A percentile compares a stretch with the other conserved stretches of the same genome.
phyloP scores from a whole-genome alignment of 2,888 invertebrate species.

The Macaria liturata region DNA sequence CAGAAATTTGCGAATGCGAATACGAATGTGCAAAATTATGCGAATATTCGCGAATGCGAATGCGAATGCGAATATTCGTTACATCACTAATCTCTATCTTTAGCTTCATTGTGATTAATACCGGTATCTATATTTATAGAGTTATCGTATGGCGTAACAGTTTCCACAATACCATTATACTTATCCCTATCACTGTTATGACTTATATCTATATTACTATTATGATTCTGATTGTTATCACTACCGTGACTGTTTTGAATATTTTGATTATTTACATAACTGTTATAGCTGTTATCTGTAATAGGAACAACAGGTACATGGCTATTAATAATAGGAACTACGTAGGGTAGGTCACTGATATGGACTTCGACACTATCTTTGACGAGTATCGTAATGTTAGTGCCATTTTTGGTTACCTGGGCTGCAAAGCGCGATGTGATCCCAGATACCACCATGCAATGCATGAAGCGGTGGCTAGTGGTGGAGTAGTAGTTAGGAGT shows the following conservation, averaged over 20 bases:
- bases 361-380: slow-evolving; percentile 52
- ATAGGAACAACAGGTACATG: slow-evolving; percentile 13
- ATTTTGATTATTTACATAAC: not conserved
- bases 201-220: not conserved
- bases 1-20: too few species aligned
- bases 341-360: slow-evolving; percentile 34
- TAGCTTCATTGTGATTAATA: slow-evolving; percentile 6
- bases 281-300: slow-evolving; percentile 3
- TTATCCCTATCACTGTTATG: slow-evolving; percentile 6
- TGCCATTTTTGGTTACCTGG: slow-evolving; percentile 47
- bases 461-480: slow-evolving; percentile 21
- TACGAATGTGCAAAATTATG: too few species aligned
- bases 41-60: too few species aligned
- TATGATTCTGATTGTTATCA: too few species aligned
- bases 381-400: slow-evolving; percentile 55
- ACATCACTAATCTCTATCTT: too few species aligned
- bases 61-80: too few species aligned
- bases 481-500: slow-evolving; percentile 28
- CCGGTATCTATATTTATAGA: slow-evolving; percentile 12
- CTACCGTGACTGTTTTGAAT: too few species aligned
- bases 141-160: slow-evolving; percentile 3
- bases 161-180: not conserved
- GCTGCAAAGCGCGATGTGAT: slow-evolving; percentile 23
- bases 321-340: slow-evolving; percentile 16
- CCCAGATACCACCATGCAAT: slow-evolving; percentile 28